phyloP scores from a whole-genome alignment of 2,888 invertebrate species.

The Cataglyphis cursor region DNA sequence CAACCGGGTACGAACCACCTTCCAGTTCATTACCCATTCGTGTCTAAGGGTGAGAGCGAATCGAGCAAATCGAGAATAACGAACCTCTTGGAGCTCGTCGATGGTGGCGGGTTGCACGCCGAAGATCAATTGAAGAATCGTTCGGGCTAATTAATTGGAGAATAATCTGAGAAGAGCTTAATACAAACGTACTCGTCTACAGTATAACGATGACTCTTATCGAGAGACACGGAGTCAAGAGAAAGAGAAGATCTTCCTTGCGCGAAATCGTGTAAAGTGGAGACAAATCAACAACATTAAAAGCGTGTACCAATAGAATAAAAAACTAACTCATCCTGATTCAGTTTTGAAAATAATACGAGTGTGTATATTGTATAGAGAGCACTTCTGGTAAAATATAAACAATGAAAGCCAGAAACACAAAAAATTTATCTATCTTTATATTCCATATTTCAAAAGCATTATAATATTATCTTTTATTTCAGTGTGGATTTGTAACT shows the following conservation, averaged over 20 bases:
- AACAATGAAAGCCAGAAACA: neutral
- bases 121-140: constrained; percentile 80
- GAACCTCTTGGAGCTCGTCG: constrained; percentile 79
- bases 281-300: constrained; percentile 32
- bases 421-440: neutral
- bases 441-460: neutral
- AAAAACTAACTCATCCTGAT: neutral
- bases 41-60: constrained; percentile 78
- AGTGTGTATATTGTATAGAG: neutral
- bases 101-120: constrained; percentile 55
- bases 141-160: constrained; percentile 79
- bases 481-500: neutral
- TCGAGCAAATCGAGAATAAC: constrained; percentile 83
- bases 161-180: constrained; percentile 73
- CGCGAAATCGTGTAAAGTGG: neutral
- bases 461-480: neutral
- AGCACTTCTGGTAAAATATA: neutral
- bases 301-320: neutral
- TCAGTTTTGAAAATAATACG: neutral
- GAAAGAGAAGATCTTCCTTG: neutral
- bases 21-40: constrained; percentile 85
- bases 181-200: constrained; percentile 47
- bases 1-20: constrained; percentile 79
- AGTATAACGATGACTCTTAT: constrained; percentile 25
- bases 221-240: neutral